Evolutionary conservation across 2,797 vertebrate species (phyloP).

Genomic region (Acestrorhynchus altus): DNA sequence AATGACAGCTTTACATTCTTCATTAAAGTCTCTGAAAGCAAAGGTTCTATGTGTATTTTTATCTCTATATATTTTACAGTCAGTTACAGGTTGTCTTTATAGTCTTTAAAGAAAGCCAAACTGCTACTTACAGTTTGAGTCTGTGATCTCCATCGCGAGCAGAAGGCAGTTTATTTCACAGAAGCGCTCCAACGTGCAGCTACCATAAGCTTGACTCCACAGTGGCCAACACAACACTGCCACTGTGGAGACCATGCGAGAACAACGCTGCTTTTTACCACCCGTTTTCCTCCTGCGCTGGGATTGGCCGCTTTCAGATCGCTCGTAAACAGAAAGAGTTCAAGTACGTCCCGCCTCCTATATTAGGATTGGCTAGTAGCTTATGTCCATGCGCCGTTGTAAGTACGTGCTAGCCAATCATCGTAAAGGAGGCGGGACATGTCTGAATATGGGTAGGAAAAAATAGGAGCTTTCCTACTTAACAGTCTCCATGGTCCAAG

Average conservation of each 20-base stretch:
- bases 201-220: slow-evolving; percentile 3
- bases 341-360: background rate
- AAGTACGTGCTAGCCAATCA: background rate
- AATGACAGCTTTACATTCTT: background rate
- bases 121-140: slow-evolving; percentile 49
- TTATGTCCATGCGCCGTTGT: background rate
- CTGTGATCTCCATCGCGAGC: slow-evolving; percentile 46
- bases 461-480: background rate
- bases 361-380: background rate
- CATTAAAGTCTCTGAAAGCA: background rate
- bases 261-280: background rate
- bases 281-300: background rate
- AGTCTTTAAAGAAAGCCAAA: background rate
- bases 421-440: background rate
- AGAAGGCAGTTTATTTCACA: background rate
- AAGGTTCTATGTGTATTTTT: no score
- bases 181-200: background rate
- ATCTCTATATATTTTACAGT: background rate
- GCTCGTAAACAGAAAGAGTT: no score
- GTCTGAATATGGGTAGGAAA: background rate
- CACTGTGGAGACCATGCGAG: slow-evolving; percentile 36
- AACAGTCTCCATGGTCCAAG: slow-evolving; percentile 38
- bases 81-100: no score
- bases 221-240: slow-evolving; percentile 53
- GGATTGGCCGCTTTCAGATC: background rate